Base-by-base conservation (phyloP, 1,140 invertebrate species). In the Acromyrmex heyeri region DNA sequence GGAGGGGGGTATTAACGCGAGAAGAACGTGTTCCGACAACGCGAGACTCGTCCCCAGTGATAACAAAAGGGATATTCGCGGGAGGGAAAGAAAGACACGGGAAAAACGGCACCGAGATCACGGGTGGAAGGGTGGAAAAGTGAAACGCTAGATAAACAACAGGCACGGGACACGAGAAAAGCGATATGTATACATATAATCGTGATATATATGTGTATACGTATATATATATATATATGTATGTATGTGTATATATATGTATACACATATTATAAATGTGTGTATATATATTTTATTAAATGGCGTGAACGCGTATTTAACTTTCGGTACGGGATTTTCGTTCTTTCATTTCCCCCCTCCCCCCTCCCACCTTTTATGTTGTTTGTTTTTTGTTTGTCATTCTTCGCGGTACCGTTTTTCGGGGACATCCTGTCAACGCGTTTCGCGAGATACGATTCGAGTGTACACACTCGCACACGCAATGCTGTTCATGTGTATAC, bases 401-500 rank as follows among this genome's bases (percentile, higher is more conserved):
- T 81, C 48, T 69, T 81, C 48, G 62, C 77, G 77, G 77, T 81
- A 55, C 48, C 64, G 64, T 67, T 79, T 79, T 70, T 70, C 53
- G 62, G 64, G 30, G 64, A 78, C 78, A 86, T 57, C 64, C 50
- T 73, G 70, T 62, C 72, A 62, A 73, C 72, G 50, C 77, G 64
- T 77, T 79, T 57, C 86, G 64, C 62, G 59, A 59, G 78, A 70
- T 77, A 69, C 57, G 82, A 67, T 69, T 81, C 69, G 62, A 48
- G 34, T 57, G 69, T 50, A 70, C 64, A 38, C 62, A 44, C 65
- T 76, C 73, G 82, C 82, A 55, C 55, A 67, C 76, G 53, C 55
- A 81, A 85, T 48, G 75, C 87, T 86, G 89, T 83, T 91, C 90
- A 92, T 90, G 91, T 94, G 93, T 94, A 94, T 94, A 93, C 92